Conservation (phyloP, 2,888 invertebrate genomes). For the Cinara cedri region DNA sequence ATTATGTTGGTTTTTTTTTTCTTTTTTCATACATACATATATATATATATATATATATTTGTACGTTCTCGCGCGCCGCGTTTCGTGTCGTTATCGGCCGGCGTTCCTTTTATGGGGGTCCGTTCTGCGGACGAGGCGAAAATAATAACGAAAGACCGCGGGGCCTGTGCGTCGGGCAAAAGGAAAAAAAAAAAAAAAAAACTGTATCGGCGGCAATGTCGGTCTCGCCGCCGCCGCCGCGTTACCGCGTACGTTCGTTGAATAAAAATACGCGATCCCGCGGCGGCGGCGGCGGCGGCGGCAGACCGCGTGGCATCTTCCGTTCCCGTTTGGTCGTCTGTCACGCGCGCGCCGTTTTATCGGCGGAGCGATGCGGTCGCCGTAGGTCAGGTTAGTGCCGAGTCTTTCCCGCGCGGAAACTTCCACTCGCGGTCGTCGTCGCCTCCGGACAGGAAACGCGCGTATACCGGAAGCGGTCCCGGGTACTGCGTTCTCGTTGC, state of each 20-base stretch:
- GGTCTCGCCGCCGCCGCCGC: too few species aligned
- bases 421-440: not conserved
- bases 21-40: too few species aligned
- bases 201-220: slow-evolving; percentile 26
- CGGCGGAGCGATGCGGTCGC: not conserved
- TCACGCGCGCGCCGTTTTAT: slow-evolving; percentile 23
- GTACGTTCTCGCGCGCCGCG: not conserved
- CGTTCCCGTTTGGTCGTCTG: slow-evolving; percentile 42
- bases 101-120: slow-evolving; percentile 30
- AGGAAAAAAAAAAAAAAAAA: slow-evolving; percentile 21
- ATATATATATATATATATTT: not conserved
- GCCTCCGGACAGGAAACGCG: slow-evolving; percentile 13
- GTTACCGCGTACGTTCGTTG: slow-evolving; percentile 34
- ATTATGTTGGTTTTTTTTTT: not conserved
- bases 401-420: not conserved
- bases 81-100: slow-evolving; percentile 42
- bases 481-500: too few species aligned
- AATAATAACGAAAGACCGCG: slow-evolving; percentile 41
- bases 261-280: slow-evolving; percentile 23
- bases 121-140: slow-evolving; percentile 10
- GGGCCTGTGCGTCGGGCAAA: too few species aligned
- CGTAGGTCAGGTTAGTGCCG: too few species aligned
- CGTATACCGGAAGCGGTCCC: slow-evolving; percentile 24
- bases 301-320: slow-evolving; percentile 51
- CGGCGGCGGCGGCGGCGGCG: not conserved